Evolutionary conservation across 92 coral and sea anemone genomes (phyloP).

Genomic region (Phenganax stokvisi): DNA sequence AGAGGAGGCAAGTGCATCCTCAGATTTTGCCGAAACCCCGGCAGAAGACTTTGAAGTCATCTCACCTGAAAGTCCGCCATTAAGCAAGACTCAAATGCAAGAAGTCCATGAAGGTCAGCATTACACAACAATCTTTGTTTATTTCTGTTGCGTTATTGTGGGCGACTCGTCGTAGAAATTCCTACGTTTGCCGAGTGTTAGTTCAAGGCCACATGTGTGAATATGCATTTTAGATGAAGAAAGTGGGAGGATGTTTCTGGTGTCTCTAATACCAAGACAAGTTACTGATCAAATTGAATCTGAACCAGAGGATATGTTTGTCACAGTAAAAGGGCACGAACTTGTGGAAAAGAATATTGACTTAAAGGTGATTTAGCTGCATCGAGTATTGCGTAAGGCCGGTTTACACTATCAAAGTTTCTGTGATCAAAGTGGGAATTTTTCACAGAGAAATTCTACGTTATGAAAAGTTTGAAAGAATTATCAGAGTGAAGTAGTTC

Average conservation of each 20-base stretch:
- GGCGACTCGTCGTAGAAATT: too few relatives aligned
- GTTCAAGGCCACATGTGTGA: neutral
- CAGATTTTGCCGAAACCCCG: neutral
- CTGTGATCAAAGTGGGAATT: too few relatives aligned
- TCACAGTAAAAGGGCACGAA: slow-evolving; percentile 56
- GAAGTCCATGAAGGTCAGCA: slow-evolving; percentile 15
- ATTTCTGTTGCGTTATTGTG: too few relatives aligned
- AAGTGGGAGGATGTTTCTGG: slow-evolving; percentile 22
- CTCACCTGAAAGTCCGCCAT: slow-evolving; percentile 11
- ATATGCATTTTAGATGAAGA: slow-evolving; percentile 26
- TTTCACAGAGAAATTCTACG: too few relatives aligned
- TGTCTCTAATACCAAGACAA: neutral
- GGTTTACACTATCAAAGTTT: too few relatives aligned
- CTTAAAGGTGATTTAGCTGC: slow-evolving; percentile 45
- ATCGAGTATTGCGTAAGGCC: neutral
- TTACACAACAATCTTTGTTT: too few relatives aligned
- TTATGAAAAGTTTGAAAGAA: too few relatives aligned
- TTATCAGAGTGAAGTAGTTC: too few relatives aligned
- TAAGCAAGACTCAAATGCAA: neutral
- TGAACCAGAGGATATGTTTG: slow-evolving; percentile 42
- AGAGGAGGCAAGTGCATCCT: neutral
- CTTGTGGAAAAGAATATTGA: slow-evolving; percentile 56
- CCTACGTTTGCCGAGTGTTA: too few relatives aligned
- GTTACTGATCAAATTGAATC: slow-evolving; percentile 4
- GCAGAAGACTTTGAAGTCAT: neutral